Evolutionary conservation across 2,888 invertebrate genomes (phyloP).

Genomic region (Lissonota sp.): DNA sequence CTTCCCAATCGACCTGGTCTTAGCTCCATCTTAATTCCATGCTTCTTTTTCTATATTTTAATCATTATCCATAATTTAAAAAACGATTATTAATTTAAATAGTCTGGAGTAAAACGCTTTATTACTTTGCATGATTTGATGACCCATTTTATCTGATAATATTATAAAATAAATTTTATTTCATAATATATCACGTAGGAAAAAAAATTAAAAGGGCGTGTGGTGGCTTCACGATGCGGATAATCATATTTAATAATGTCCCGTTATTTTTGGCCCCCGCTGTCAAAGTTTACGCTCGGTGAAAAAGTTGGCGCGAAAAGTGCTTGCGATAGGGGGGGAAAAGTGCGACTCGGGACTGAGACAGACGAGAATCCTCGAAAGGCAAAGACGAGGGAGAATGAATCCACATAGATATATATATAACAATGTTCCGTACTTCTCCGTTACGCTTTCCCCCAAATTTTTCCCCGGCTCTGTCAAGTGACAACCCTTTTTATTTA

Average conservation of each 20-base stretch:
- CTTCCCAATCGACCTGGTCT: neutral
- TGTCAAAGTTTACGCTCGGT: constrained; percentile 75
- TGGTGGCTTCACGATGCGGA: constrained; percentile 55
- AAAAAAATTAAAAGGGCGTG: neutral
- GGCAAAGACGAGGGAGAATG: constrained; percentile 34
- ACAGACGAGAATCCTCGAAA: constrained; percentile 47
- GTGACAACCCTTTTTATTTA: constrained; percentile 83
- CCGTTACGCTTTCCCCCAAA: constrained; percentile 7
- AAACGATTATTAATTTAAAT: neutral
- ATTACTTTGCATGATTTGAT: neutral
- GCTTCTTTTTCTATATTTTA: neutral
- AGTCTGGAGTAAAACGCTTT: neutral
- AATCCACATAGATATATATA: constrained; percentile 32
- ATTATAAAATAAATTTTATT: neutral
- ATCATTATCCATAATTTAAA: no score
- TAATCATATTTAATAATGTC: constrained; percentile 83
- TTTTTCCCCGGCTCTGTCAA: constrained; percentile 61
- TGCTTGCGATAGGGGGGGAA: constrained; percentile 62
- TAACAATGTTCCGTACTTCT: constrained; percentile 22
- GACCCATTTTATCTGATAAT: neutral
- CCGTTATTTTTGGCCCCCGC: constrained; percentile 79
- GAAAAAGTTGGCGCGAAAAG: constrained; percentile 74
- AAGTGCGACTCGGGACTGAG: constrained; percentile 47
- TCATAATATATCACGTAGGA: neutral
- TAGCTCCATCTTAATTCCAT: neutral